Evolutionary conservation across 2,113 vertebrate genomes (phyloP).

Genomic region (Anser cygnoides): DNA sequence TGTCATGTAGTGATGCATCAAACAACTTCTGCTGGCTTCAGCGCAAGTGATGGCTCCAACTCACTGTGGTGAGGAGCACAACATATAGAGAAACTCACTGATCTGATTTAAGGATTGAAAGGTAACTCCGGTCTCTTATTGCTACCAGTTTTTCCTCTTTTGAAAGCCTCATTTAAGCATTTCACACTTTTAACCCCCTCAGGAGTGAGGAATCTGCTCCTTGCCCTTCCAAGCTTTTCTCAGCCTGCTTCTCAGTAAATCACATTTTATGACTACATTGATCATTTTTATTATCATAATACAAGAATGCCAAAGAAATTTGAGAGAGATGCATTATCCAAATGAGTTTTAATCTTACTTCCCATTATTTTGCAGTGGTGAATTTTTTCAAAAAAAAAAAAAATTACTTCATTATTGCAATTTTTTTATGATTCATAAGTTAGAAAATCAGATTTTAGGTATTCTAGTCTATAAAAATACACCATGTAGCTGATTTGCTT

Average conservation of each 20-base stretch:
- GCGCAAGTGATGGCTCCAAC: not conserved
- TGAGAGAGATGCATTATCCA: not conserved
- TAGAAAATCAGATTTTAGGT: not conserved
- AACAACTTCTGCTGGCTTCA: not conserved
- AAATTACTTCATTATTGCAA: not conserved
- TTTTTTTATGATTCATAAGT: not conserved
- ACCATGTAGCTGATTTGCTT: not conserved
- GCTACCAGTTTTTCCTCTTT: not conserved
- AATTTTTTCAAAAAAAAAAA: not conserved
- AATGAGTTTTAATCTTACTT: not conserved
- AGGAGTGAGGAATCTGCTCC: not conserved
- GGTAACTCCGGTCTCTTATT: not conserved
- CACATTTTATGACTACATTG: not conserved
- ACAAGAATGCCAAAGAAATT: not conserved
- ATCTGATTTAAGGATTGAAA: not conserved
- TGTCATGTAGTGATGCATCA: not conserved
- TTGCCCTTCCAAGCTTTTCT: not conserved
- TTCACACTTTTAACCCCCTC: not conserved
- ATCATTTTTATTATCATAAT: not conserved
- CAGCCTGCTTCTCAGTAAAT: not conserved
- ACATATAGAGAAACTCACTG: not conserved
- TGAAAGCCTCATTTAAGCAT: not conserved
- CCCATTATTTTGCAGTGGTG: not conserved
- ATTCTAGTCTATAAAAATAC: not conserved
- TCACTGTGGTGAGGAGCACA: not conserved